Evolutionary conservation across 2,888 invertebrate genomes (phyloP).

Genomic region (Micoletzkya japonica): DNA sequence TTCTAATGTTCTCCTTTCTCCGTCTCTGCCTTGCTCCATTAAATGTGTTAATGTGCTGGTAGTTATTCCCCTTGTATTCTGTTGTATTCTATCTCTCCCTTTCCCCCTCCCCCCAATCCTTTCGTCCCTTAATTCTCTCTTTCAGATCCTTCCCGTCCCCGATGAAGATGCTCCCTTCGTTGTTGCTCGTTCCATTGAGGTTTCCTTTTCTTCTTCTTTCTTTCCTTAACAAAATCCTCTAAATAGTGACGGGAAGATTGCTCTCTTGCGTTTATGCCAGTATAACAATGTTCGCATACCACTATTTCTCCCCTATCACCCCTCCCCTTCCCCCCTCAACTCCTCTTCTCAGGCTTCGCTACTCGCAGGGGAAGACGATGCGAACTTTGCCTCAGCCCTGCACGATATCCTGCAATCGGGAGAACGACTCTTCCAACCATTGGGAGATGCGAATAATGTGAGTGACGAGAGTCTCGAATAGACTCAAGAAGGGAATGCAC

Average conservation of each 20-base stretch:
- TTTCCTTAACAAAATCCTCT: too few relatives aligned
- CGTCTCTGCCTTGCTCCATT: too few relatives aligned
- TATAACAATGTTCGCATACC: background rate
- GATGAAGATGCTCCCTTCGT: background rate
- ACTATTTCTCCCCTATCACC: background rate
- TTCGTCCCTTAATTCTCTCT: background rate
- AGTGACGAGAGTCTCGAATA: background rate
- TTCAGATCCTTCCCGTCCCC: background rate
- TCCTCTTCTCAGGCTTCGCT: background rate
- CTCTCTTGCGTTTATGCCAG: too few relatives aligned
- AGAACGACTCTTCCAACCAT: constrained; percentile 23
- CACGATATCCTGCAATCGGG: constrained; percentile 22
- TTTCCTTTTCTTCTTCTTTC: background rate
- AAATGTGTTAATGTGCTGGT: too few relatives aligned
- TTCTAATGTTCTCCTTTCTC: too few relatives aligned
- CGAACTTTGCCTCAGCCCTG: constrained; percentile 9
- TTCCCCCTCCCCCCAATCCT: background rate
- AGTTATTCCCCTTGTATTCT: too few relatives aligned
- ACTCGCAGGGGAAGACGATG: background rate
- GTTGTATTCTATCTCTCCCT: background rate
- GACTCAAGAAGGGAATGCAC: background rate
- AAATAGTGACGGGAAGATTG: too few relatives aligned
- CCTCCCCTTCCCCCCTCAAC: background rate
- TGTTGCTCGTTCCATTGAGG: background rate
- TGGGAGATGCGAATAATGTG: constrained; percentile 16